Evolutionary conservation across 2,797 vertebrate species (phyloP), one percentile per base, ranked within the genome.

Genomic region (Myotis vivesi): DNA sequence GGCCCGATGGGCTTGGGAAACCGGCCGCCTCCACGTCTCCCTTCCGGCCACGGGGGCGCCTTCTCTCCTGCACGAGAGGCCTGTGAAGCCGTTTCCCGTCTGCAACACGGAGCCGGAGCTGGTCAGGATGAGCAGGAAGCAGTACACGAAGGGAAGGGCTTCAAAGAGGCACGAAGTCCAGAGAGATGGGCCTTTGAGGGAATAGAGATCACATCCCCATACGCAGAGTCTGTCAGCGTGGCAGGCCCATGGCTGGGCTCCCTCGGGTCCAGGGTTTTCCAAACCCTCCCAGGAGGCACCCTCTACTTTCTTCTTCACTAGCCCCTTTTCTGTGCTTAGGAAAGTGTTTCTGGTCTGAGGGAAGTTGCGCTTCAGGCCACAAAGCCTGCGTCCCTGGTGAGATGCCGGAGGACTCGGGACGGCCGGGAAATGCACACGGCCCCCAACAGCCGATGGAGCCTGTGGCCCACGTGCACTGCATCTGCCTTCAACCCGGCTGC

Each of bases 181-280:
- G 83, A 59, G 51, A 92, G 84, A 91, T 19, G 46, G 33, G n/a
- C 57, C 91, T 94, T 86, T 87, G 89, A 82, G 77, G 72, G 94
- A 94, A 44, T 75, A 83, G 97, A 91, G 84, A 93, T 86, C 95
- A 80, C 36, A 86, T 91, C 88, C 91, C 82, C 77, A 87, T 66
- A 76, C 36, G 79, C 33, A 85, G 85, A 96, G 79, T 85, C 66
- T 87, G 80, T 82, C 49, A 49, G 46, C 19, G 22, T 8, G 20
- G 53, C 7, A 49, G 51, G 20, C 53, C 53, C 38, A 12, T 0
- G 59, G 57, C 28, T 46, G 79, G 59, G 71, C 15, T 71, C 30
- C 22, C 49, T 92, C 17, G 38, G 64, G 75, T 11, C 75, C 1
- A 15, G 10, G 17, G 30, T 38, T 53, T 94, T 72, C 94, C 75